Evolutionary conservation across 53 echinoderm and acorn worm species (phyloP).

Genomic region (Echinarachnius parma): DNA sequence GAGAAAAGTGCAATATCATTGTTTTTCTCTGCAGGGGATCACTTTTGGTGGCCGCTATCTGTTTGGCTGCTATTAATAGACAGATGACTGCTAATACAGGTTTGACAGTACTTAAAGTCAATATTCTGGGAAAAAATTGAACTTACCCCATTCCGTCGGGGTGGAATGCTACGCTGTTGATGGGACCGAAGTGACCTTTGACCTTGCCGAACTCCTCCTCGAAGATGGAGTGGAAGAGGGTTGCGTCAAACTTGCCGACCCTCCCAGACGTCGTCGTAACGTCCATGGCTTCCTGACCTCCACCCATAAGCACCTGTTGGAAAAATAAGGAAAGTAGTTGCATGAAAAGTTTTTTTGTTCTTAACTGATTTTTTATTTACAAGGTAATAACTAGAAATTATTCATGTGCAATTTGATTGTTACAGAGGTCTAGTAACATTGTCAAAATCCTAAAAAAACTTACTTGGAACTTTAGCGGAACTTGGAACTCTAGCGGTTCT

Average conservation of each 20-base stretch:
- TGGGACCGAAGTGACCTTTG: conserved; percentile 98
- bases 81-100: too few relatives aligned
- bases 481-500: too few relatives aligned
- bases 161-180: conserved; percentile 88
- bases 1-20: too few relatives aligned
- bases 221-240: conserved; percentile 89
- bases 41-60: too few relatives aligned
- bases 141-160: conserved; percentile 89
- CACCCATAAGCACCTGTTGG: conserved; percentile 74
- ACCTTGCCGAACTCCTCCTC: conserved; percentile 97
- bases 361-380: too few relatives aligned
- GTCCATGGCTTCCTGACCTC: conserved; percentile 98
- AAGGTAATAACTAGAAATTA: too few relatives aligned
- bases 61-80: background rate
- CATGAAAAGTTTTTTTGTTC: too few relatives aligned
- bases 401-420: too few relatives aligned
- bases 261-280: conserved; percentile 90
- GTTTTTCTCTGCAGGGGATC: too few relatives aligned
- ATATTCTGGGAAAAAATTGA: background rate
- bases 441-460: too few relatives aligned
- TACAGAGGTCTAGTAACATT: too few relatives aligned
- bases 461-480: too few relatives aligned
- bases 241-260: conserved; percentile 92
- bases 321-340: background rate
- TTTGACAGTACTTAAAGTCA: background rate